Evolutionary conservation across 2,888 invertebrate genomes (phyloP).

Genomic region (Craniophora ligustri): DNA sequence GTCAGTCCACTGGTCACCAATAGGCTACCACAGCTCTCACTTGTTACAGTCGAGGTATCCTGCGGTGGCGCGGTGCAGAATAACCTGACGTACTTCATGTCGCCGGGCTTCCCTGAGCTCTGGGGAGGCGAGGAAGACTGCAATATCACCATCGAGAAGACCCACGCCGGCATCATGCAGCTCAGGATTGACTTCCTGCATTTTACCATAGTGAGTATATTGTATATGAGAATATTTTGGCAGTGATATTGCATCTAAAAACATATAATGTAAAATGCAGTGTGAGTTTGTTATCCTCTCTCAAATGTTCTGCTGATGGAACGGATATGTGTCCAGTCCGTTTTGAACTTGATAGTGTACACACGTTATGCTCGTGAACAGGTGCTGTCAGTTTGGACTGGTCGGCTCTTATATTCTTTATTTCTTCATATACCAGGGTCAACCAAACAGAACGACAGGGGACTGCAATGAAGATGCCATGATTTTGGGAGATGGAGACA

Average conservation of each 20-base stretch:
- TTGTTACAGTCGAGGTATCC: constrained; percentile 90
- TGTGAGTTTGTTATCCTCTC: too few species aligned
- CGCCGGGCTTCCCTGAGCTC: constrained; percentile 94
- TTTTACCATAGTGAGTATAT: constrained; percentile 92
- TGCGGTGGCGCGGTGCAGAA: constrained; percentile 92
- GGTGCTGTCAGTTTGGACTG: too few species aligned
- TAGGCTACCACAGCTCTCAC: background rate
- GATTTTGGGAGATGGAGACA: constrained; percentile 88
- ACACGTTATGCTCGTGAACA: too few species aligned
- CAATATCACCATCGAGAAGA: constrained; percentile 92
- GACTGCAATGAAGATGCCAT: constrained; percentile 93
- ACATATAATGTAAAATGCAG: too few species aligned
- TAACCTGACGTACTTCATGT: constrained; percentile 95
- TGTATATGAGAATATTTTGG: too few species aligned
- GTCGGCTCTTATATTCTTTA: too few species aligned
- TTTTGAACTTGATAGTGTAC: too few species aligned
- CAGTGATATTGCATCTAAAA: too few species aligned
- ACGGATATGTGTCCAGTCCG: too few species aligned
- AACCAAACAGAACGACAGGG: constrained; percentile 94
- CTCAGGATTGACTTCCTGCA: constrained; percentile 94
- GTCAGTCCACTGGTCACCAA: too few species aligned
- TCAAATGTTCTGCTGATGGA: too few species aligned
- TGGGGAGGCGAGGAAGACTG: constrained; percentile 91
- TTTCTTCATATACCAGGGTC: constrained; percentile 88
- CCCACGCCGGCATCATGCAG: constrained; percentile 94